Conservation (phyloP, 2,888 invertebrate species). For the Platycheirus rosarum region DNA sequence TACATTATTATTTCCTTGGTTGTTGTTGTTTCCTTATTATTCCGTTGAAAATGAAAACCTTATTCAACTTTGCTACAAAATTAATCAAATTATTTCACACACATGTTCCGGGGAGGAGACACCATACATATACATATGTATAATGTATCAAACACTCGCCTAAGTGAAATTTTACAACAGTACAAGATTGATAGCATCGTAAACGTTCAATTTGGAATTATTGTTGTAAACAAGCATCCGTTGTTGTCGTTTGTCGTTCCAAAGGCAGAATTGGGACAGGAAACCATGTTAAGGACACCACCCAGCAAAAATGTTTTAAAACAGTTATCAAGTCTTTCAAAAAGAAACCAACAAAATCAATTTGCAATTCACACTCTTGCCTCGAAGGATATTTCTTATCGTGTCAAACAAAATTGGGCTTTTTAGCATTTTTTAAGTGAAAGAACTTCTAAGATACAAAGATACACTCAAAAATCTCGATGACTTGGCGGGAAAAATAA, state of each 20-base stretch:
- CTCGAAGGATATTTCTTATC: not conserved
- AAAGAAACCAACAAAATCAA: slow-evolving; percentile 24
- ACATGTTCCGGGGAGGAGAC: too few species aligned
- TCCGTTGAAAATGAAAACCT: not conserved
- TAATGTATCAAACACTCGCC: not conserved
- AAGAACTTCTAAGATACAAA: not conserved
- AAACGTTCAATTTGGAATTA: slow-evolving; percentile 33
- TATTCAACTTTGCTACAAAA: slow-evolving; percentile 3
- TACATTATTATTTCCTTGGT: not conserved
- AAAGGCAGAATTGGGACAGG: not conserved
- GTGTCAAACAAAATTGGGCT: too few species aligned
- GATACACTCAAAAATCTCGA: not conserved
- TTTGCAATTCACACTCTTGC: slow-evolving; percentile 25
- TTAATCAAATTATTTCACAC: not conserved
- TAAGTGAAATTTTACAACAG: not conserved
- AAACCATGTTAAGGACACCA: not conserved
- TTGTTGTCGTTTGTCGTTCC: not conserved
- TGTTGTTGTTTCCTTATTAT: not conserved
- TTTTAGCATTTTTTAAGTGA: not conserved
- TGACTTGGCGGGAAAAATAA: not conserved
- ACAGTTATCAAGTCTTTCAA: slow-evolving; percentile 9
- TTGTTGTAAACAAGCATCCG: slow-evolving; percentile 30
- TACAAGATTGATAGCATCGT: slow-evolving; percentile 30
- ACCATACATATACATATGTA: not conserved
- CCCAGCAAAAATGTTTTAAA: too few species aligned